Percentiles rank a stretch among this genome's conserved stretches.
Conservation (phyloP, 2,797 vertebrate genomes). For the Eospalax fontanierii region DNA sequence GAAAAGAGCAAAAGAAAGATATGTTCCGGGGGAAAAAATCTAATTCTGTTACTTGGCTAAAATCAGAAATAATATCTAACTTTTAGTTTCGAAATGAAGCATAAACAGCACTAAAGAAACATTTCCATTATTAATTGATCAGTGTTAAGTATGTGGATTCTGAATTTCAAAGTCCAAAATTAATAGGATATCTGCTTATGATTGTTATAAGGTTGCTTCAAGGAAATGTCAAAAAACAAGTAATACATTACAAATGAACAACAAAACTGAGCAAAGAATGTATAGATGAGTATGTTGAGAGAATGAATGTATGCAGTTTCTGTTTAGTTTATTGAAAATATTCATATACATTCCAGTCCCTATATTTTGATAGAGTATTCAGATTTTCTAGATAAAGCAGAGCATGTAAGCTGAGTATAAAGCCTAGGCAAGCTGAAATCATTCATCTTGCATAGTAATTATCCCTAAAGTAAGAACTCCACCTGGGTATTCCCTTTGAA, state of each 20-base stretch:
- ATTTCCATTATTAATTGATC: constrained; percentile 12
- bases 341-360: constrained; percentile 15
- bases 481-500: constrained; percentile 66
- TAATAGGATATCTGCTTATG: not conserved
- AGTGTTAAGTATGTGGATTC: not conserved
- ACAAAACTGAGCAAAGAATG: constrained; percentile 50
- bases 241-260: constrained; percentile 40
- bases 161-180: not conserved
- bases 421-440: constrained; percentile 29
- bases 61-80: not conserved
- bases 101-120: not conserved
- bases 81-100: constrained; percentile 65
- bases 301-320: constrained; percentile 18
- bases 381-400: constrained; percentile 61
- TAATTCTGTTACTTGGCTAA: not conserved
- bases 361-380: constrained; percentile 46
- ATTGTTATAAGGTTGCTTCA: not conserved
- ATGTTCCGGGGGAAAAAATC: not conserved
- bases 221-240: constrained; percentile 11
- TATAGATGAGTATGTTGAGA: constrained; percentile 33
- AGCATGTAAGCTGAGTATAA: constrained; percentile 42
- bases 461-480: constrained; percentile 60
- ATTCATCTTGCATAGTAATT: constrained; percentile 72
- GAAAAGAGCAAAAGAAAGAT: constrained; percentile 4
- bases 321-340: constrained; percentile 47